Percentiles rank a stretch among this genome's conserved stretches.
Evolutionary conservation across 1,140 invertebrate species (phyloP).

Genomic region (Callitettix versicolor): DNA sequence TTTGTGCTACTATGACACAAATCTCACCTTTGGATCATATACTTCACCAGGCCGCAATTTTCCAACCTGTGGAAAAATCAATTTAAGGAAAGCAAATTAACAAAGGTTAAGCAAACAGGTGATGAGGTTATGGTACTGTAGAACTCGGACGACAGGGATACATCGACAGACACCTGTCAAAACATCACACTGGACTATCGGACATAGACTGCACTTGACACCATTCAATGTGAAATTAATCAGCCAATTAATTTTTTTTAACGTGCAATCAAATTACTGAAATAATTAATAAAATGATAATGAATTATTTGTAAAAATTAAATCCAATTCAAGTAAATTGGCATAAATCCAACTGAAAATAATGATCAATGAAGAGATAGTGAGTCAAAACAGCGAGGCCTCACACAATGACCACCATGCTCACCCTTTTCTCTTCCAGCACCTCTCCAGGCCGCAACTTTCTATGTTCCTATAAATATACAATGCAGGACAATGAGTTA

Average conservation of each 20-base stretch:
- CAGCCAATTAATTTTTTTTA: no score
- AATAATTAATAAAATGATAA: no score
- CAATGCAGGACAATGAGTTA: conserved; percentile 29
- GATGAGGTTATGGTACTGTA: conserved; percentile 16
- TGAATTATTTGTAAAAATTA: no score
- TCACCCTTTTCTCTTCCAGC: conserved; percentile 87
- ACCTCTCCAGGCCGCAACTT: conserved; percentile 88
- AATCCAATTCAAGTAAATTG: no score
- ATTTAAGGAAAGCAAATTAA: conserved; percentile 21
- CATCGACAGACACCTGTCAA: not conserved
- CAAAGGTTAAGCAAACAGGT: conserved; percentile 8
- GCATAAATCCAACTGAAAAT: no score
- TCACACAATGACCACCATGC: conserved; percentile 25
- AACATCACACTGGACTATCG: no score
- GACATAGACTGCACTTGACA: not conserved
- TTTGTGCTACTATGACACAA: conserved; percentile 44
- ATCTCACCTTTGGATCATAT: conserved; percentile 65
- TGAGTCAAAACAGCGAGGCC: not conserved
- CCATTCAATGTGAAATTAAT: not conserved
- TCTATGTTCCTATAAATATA: conserved; percentile 57
- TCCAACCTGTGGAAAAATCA: conserved; percentile 46
- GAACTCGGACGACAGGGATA: conserved; percentile 1
- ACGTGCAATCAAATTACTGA: no score
- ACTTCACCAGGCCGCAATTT: conserved; percentile 69
- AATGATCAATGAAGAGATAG: not conserved